These are phyloP conservation scores for Drosophila ohnishii DNA, from an alignment of 1,140 invertebrate genomes.

Conservation along the genomic window DNA sequence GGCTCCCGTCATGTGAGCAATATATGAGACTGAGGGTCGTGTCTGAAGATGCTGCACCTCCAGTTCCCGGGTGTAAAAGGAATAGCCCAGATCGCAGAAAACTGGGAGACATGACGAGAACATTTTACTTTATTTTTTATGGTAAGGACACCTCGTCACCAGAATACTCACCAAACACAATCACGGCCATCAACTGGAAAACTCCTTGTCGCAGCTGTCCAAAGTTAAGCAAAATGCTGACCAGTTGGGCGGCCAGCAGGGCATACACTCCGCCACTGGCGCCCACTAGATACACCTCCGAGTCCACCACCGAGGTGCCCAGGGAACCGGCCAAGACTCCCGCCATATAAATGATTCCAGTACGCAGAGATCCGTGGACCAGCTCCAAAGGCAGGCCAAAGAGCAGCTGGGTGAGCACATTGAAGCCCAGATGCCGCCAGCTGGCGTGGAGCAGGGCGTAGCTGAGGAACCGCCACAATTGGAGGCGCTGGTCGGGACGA, in stretches of 20 bases:
- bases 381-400: constrained; percentile 97
- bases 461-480: constrained; percentile 96
- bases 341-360: constrained; percentile 95
- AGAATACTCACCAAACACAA: constrained; percentile 92
- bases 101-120: constrained; percentile 84
- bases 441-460: constrained; percentile 98
- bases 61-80: constrained; percentile 95
- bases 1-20: constrained; percentile 96
- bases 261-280: constrained; percentile 97
- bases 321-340: constrained; percentile 96
- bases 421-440: constrained; percentile 98
- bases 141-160: not conserved
- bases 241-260: constrained; percentile 95
- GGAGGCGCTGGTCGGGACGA: constrained; percentile 93
- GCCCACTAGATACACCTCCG: constrained; percentile 95
- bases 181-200: constrained; percentile 92
- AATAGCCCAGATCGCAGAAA: constrained; percentile 95
- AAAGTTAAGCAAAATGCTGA: constrained; percentile 96
- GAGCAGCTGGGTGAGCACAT: constrained; percentile 94
- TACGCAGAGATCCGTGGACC: constrained; percentile 95
- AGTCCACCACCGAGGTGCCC: constrained; percentile 96
- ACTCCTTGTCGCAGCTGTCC: constrained; percentile 97
- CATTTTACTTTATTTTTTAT: constrained; percentile 19
- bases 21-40: constrained; percentile 93
- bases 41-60: constrained; percentile 69